Evolutionary conservation across 2,113 vertebrate genomes (phyloP).

Genomic region (Sander vitreus): DNA sequence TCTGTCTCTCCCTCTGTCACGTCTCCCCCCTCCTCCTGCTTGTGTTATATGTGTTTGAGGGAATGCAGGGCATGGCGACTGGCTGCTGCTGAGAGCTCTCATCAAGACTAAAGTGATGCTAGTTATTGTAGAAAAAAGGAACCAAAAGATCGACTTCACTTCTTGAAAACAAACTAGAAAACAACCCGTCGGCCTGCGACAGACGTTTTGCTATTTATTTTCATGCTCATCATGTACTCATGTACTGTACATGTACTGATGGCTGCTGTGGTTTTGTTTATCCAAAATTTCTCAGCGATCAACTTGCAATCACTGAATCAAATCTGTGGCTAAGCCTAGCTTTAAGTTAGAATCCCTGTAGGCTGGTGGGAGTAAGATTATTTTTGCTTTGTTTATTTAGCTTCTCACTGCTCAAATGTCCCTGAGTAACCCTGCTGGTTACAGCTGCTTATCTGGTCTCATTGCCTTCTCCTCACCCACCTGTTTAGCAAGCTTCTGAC

Average conservation of each 20-base stretch:
- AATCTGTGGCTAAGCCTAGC: background rate
- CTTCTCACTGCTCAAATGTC: constrained; percentile 58
- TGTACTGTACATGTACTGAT: background rate
- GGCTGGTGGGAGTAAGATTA: constrained; percentile 49
- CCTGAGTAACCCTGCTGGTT: constrained; percentile 64
- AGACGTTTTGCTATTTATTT: background rate
- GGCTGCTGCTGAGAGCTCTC: constrained; percentile 26
- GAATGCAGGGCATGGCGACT: constrained; percentile 46
- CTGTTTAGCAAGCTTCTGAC: constrained; percentile 43
- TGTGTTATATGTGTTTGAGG: constrained; percentile 36
- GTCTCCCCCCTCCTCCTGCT: constrained; percentile 11
- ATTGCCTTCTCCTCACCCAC: constrained; percentile 49
- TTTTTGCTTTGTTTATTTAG: constrained; percentile 63
- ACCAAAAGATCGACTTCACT: background rate
- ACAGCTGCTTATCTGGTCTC: constrained; percentile 54
- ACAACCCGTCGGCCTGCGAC: background rate
- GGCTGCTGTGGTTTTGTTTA: constrained; percentile 15
- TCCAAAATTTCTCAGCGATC: background rate
- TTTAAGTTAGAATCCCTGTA: constrained; percentile 46
- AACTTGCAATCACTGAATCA: constrained; percentile 18
- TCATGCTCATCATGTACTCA: background rate
- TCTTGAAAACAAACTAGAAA: background rate
- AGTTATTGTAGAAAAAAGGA: constrained; percentile 4
- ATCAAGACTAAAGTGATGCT: constrained; percentile 3
- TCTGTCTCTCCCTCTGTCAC: background rate